Conservation (phyloP, 2,797 vertebrate genomes). For the Chiloscyllium punctatum region DNA sequence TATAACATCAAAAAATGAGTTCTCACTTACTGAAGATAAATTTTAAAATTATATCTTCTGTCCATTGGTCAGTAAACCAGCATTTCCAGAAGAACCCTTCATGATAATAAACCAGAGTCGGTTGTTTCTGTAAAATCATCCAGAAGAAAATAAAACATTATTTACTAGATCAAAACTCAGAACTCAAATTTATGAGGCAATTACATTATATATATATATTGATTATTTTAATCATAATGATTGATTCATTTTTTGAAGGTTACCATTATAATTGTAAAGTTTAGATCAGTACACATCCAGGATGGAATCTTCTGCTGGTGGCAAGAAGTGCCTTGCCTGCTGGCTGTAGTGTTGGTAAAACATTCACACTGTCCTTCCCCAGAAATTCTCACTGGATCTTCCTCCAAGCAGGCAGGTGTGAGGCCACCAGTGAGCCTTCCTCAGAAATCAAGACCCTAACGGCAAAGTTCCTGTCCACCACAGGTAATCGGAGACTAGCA, state of each 20-base stretch:
- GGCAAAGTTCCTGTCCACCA: too few species aligned
- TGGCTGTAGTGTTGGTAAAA: too few species aligned
- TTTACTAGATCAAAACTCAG: not conserved
- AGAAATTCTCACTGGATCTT: too few species aligned
- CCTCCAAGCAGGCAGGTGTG: too few species aligned
- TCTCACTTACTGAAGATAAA: constrained; percentile 2
- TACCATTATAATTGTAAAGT: not conserved
- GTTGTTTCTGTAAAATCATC: not conserved
- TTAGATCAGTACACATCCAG: not conserved
- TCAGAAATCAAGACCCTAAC: too few species aligned
- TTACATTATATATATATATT: not conserved
- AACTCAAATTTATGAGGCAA: not conserved
- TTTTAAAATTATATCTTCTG: not conserved
- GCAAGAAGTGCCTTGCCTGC: too few species aligned
- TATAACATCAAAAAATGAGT: not conserved
- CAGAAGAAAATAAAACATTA: not conserved
- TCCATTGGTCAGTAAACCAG: not conserved
- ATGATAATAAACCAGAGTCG: not conserved
- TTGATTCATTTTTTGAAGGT: not conserved
- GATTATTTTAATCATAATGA: not conserved
- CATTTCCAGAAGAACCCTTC: constrained; percentile 25
- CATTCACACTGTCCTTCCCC: too few species aligned
- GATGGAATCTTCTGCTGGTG: too few species aligned
- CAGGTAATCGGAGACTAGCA: too few species aligned
- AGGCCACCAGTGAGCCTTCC: too few species aligned